phyloP scores from a whole-genome alignment of 2,888 invertebrate species.

The Drosophila subsilvestris region DNA sequence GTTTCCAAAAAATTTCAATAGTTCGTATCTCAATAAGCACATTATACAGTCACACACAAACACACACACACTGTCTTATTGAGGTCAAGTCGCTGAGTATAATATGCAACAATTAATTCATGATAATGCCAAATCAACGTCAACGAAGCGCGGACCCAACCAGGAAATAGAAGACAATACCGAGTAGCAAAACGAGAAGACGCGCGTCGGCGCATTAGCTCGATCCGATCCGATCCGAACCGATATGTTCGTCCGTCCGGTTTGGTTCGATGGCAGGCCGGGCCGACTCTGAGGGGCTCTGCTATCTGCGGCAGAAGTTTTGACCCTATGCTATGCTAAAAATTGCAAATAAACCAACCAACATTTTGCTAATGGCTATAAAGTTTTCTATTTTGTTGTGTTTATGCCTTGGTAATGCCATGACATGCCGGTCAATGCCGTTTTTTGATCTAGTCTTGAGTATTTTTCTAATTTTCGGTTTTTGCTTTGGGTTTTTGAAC shows the following conservation, averaged over 20 bases:
- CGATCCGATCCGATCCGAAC: conserved; percentile 22
- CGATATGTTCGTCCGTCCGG: conserved; percentile 51
- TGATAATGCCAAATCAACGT: conserved; percentile 51
- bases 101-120: conserved; percentile 58
- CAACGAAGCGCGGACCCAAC: conserved; percentile 56
- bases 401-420: conserved; percentile 44
- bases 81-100: conserved; percentile 59
- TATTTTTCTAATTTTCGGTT: conserved; percentile 48
- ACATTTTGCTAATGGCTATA: conserved; percentile 51
- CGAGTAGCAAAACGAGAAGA: conserved; percentile 55
- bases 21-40: conserved; percentile 19
- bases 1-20: conserved; percentile 13
- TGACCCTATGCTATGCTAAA: conserved; percentile 50
- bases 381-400: conserved; percentile 56
- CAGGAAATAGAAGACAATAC: conserved; percentile 67
- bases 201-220: conserved; percentile 37
- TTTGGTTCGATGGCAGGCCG: conserved; percentile 25
- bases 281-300: not conserved
- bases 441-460: conserved; percentile 76
- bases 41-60: conserved; percentile 14
- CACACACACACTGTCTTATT: conserved; percentile 41
- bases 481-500: conserved; percentile 54
- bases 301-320: conserved; percentile 45
- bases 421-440: conserved; percentile 75
- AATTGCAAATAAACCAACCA: conserved; percentile 63